Evolutionary conservation across 2,113 vertebrate species (phyloP), one percentile per base, ranked within the genome.

Genomic region (Cichladusa arquata): DNA sequence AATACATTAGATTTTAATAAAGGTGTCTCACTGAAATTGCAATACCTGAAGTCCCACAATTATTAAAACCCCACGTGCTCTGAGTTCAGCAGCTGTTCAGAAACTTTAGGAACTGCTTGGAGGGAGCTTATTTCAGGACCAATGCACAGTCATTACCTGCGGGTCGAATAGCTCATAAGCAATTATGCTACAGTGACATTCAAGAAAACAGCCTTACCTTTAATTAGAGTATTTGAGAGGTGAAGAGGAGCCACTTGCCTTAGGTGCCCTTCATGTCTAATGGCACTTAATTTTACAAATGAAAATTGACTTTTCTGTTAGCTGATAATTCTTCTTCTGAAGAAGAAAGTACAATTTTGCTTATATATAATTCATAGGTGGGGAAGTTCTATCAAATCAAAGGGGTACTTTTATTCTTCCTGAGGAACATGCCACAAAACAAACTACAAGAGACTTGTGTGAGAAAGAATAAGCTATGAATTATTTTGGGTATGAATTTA

Each of bases 371-470:
- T 94, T 93, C 79, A 94, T 33, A 97, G 81, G 71, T 95, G 56
- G 31, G 95, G 95, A 97, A 96, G 95, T 96, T 92, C 50, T 88
- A 89, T 70, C 74, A 95, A 93, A 95, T 95, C 86, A 93, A 96
- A 97, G 81, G 87, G 96, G 95, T 96, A 97, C 95, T 96, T 87
- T 92, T 57, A 86, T 83, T 90, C 95, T 97, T 96, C 96, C 95
- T 88, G 92, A 95, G 94, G 94, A 96, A 96, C 95, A 93, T 80
- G 81, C 9, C 85, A 85, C 70, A 79, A 69, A 95, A 92, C 36
- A 91, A 92, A 67, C 36, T 69, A 77, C 69, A 80, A 77, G 38
- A 95, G 91, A 36, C n/a, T 88, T 73, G 62, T 66, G 47, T 88
- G 74, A 81, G 82, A 95, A 72, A 86, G 78, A 91, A 66, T 86